phyloP scores from a whole-genome alignment of 2,113 vertebrate species.

The Leucosticte australis region DNA sequence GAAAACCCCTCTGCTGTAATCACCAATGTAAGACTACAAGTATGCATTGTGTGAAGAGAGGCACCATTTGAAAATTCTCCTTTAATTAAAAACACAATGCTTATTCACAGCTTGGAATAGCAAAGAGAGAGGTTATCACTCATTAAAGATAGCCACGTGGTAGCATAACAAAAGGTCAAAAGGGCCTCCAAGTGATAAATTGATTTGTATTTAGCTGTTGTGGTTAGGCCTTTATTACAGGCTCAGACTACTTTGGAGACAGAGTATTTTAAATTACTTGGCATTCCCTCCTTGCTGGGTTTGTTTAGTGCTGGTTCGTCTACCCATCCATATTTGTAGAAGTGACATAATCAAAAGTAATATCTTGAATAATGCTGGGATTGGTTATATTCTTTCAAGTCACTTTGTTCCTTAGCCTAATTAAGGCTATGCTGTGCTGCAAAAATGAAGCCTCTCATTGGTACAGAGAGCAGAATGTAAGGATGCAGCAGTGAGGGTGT shows the following conservation, averaged over 20 bases:
- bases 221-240: background rate
- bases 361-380: background rate
- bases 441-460: background rate
- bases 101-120: background rate
- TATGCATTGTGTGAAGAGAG: background rate
- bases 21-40: background rate
- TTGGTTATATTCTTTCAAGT: background rate
- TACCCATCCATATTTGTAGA: background rate
- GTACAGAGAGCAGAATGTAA: background rate
- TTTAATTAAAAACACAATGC: background rate
- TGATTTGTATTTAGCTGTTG: background rate
- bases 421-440: background rate
- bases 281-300: background rate
- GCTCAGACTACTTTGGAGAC: background rate
- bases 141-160: background rate
- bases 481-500: fast-evolving
- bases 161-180: conserved; percentile 3
- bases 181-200: background rate
- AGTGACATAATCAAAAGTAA: background rate
- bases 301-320: background rate
- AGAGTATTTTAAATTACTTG: background rate
- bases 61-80: background rate
- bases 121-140: background rate
- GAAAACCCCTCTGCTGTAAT: background rate
- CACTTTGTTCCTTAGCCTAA: background rate